These are phyloP conservation scores for Ceuthmochares aereus DNA, from an alignment of 2,113 vertebrate genomes.

Conservation along the genomic window DNA sequence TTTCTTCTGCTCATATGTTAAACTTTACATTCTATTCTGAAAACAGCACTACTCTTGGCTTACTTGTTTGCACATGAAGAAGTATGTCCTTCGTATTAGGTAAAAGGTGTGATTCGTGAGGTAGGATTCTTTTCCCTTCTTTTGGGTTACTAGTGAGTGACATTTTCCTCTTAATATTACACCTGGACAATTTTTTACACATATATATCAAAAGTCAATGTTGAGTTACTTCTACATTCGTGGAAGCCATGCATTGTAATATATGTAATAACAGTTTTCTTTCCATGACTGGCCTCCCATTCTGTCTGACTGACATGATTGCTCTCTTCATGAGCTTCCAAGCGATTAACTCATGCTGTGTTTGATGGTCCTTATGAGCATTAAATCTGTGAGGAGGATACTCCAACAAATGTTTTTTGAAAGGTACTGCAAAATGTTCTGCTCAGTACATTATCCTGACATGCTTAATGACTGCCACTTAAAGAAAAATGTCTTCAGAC, in stretches of 20 bases:
- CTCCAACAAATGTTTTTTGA: neutral
- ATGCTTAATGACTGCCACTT: neutral
- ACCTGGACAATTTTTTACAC: neutral
- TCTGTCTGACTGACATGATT: neutral
- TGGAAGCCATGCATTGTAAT: neutral
- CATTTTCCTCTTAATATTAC: neutral
- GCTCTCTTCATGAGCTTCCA: neutral
- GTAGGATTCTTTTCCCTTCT: neutral
- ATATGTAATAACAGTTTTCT: neutral
- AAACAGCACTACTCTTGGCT: neutral
- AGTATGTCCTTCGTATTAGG: neutral
- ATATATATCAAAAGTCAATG: neutral
- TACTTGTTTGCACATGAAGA: neutral
- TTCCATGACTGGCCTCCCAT: accelerated
- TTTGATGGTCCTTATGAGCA: neutral
- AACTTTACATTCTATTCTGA: neutral
- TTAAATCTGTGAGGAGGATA: neutral
- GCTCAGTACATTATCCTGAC: neutral
- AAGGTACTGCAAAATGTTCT: neutral
- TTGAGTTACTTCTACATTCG: neutral
- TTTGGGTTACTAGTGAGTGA: neutral
- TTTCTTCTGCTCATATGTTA: neutral
- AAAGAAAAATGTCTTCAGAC: neutral
- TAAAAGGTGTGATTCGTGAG: neutral
- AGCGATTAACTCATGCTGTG: neutral